Base-by-base conservation (phyloP, 2,797 vertebrate species). In the Anguilla obscura region DNA sequence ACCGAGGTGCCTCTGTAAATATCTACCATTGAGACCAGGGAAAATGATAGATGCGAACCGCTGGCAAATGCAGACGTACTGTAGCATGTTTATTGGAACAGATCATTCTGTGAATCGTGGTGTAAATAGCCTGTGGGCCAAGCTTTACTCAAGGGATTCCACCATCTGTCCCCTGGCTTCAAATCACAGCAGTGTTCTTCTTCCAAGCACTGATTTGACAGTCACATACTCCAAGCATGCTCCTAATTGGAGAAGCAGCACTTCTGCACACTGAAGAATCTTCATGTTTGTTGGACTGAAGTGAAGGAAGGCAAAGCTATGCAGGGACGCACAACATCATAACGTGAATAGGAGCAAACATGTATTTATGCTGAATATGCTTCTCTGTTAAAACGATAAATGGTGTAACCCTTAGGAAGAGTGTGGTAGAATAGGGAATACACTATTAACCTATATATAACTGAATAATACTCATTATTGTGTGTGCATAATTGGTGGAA, bases 71-170 rank as follows among this genome's bases (percentile, higher is more conserved):
- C 24, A 82, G 40, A 48, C 7, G 50, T 48, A 12, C 45, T 79
- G 74, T 79, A 45, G 33, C 36, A 45, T 79, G 74, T 45, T 79
- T 79, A 36, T 79, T 79, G 33, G 33, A 79, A 45, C 74, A 79
- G 74, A 79, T 79, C 33, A 79, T 79, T 79, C 16, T 36, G 74
- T 79, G 74, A 45, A 40, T 45, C 18, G 14, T 79, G 33, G 69
- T 33, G 74, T 79, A 79, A 79, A 21, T 79, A 45, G 74, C 33
- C 74, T 45, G 18, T 16, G 21, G 33, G 74, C 16, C 33, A 18
- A 79, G 33, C 74, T 79, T 79, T 79, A 16, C 16, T 79, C 18
- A 8, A 79, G 74, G 74, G 33, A 79, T 79, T 79, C 36, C 16
- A 14, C 36, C 36, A 45, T 79, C 36, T 79, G 33, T 79, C 36